phyloP scores from a whole-genome alignment of 2,113 vertebrate species.

The Zeus faber region DNA sequence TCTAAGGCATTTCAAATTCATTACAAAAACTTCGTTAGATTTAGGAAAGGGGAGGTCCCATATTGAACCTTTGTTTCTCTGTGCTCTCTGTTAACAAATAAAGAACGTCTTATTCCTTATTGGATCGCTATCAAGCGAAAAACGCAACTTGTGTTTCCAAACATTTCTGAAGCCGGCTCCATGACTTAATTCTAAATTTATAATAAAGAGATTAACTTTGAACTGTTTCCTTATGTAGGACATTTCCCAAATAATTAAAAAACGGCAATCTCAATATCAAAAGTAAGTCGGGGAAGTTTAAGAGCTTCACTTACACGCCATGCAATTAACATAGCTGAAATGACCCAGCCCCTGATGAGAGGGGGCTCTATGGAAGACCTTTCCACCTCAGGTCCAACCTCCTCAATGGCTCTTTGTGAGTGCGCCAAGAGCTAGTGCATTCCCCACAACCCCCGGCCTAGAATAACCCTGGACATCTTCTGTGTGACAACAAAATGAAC shows the following conservation, averaged over 20 bases:
- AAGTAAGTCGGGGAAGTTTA: background rate
- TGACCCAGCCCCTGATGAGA: constrained; percentile 15
- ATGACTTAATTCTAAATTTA: no score
- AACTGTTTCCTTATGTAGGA: background rate
- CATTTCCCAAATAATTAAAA: background rate
- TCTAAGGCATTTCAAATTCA: no score
- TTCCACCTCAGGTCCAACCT: constrained; percentile 33
- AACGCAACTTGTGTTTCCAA: no score
- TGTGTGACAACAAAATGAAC: constrained; percentile 11
- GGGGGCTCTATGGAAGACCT: constrained; percentile 15
- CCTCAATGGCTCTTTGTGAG: constrained; percentile 53
- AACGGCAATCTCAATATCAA: background rate
- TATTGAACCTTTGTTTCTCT: no score
- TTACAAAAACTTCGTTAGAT: no score
- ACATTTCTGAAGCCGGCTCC: no score
- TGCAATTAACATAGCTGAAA: background rate
- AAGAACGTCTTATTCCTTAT: no score
- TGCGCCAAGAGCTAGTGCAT: constrained; percentile 24
- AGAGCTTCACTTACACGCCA: background rate
- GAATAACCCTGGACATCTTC: constrained; percentile 12
- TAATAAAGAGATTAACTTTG: no score
- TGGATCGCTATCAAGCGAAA: no score
- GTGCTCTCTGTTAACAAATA: no score
- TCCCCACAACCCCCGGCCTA: constrained; percentile 26
- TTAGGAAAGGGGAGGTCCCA: no score